Percentiles rank a stretch among this genome's conserved stretches.
Conservation (phyloP, 2,113 vertebrate species). For the Syrrhaptes paradoxus region DNA sequence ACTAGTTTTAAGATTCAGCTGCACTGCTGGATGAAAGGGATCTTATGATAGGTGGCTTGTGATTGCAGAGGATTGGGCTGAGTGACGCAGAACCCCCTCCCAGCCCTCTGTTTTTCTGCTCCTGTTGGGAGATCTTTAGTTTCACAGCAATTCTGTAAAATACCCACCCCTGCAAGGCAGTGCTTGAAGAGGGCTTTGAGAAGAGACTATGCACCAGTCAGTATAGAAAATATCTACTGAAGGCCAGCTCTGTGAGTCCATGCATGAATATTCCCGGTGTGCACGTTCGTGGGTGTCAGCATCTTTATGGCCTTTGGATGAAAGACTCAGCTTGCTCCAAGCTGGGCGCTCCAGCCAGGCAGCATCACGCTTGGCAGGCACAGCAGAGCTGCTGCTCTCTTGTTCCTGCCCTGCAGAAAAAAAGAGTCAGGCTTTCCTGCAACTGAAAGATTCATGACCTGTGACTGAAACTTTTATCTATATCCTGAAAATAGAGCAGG, state of each 20-base stretch:
- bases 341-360: background rate
- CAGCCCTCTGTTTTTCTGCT: background rate
- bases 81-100: background rate
- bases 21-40: background rate
- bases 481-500: slow-evolving; percentile 21
- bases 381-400: background rate
- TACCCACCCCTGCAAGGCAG: background rate
- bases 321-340: background rate
- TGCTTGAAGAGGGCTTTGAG: background rate
- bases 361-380: background rate
- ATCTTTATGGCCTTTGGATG: slow-evolving; percentile 9
- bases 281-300: background rate
- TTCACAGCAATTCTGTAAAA: background rate
- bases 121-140: background rate
- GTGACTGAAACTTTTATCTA: background rate
- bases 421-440: background rate
- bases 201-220: background rate
- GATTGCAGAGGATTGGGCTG: background rate
- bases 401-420: background rate
- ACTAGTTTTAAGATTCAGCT: background rate
- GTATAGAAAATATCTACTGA: background rate
- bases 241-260: background rate
- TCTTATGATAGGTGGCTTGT: background rate
- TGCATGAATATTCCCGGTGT: background rate
- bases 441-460: background rate